Evolutionary conservation across 2,888 invertebrate genomes (phyloP).

Genomic region (Drosophila pseudotakahashii): DNA sequence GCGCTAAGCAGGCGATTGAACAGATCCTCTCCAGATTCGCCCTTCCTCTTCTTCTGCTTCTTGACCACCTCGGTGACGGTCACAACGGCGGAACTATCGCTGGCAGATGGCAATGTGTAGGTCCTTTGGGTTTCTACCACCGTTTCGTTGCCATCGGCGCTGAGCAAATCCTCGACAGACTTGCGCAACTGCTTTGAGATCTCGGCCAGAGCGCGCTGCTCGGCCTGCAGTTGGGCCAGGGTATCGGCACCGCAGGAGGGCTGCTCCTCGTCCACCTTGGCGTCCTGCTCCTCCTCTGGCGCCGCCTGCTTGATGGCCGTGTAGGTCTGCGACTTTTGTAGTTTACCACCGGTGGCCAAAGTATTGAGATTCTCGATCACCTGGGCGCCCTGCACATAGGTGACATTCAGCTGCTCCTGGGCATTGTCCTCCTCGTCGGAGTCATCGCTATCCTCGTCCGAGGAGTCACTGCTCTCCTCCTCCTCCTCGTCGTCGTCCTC

Average conservation of each 20-base stretch:
- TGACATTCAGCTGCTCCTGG: constrained; percentile 66
- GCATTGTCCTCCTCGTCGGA: constrained; percentile 74
- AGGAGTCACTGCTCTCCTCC: constrained; percentile 70
- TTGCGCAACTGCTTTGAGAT: constrained; percentile 80
- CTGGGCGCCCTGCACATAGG: constrained; percentile 82
- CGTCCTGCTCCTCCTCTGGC: constrained; percentile 36
- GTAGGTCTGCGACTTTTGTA: constrained; percentile 81
- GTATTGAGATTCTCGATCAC: constrained; percentile 84
- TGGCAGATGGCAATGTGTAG: constrained; percentile 59
- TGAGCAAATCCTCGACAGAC: constrained; percentile 78
- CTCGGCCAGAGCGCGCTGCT: constrained; percentile 80
- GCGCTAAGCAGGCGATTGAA: constrained; percentile 76
- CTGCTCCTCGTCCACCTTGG: constrained; percentile 3
- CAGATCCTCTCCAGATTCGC: constrained; percentile 73
- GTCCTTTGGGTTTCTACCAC: constrained; percentile 70
- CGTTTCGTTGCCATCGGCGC: constrained; percentile 58
- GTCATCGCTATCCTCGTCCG: constrained; percentile 72
- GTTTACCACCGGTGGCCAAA: constrained; percentile 60
- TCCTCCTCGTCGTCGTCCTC: constrained; percentile 76
- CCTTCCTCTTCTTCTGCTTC: constrained; percentile 53
- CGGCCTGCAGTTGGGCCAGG: constrained; percentile 76
- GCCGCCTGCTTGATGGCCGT: constrained; percentile 68
- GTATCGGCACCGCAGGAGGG: constrained; percentile 48
- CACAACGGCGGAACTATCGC: constrained; percentile 56
- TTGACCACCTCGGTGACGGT: constrained; percentile 73